Percentiles rank a stretch among this genome's conserved stretches.
Conservation (phyloP, 2,113 vertebrate genomes). For the Limanda limanda region DNA sequence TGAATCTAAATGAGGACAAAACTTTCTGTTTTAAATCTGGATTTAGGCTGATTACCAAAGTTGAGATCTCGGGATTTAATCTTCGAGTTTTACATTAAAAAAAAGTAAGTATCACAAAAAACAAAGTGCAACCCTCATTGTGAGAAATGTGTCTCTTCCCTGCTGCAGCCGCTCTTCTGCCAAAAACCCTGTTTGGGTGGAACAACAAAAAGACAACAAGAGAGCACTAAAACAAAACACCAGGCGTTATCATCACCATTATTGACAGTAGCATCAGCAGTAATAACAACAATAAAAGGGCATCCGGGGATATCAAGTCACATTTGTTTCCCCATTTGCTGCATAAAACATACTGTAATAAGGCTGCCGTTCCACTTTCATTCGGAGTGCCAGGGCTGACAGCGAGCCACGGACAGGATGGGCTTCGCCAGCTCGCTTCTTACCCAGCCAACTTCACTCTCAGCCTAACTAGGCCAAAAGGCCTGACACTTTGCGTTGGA, state of each 20-base stretch:
- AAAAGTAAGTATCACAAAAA: slow-evolving; percentile 45
- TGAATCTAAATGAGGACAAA: slow-evolving; percentile 24
- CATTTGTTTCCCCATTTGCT: slow-evolving; percentile 70
- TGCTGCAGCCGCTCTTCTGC: slow-evolving; percentile 50
- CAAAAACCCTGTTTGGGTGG: slow-evolving; percentile 55
- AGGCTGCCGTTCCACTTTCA: slow-evolving; percentile 75
- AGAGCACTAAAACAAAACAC: slow-evolving; percentile 61
- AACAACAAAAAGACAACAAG: slow-evolving; percentile 59
- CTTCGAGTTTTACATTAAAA: slow-evolving; percentile 45
- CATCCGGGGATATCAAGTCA: slow-evolving; percentile 74
- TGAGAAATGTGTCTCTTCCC: slow-evolving; percentile 47
- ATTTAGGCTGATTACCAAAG: slow-evolving; percentile 44
- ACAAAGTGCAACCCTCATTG: slow-evolving; percentile 42
- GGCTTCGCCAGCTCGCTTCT: slow-evolving; percentile 79
- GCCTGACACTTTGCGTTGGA: slow-evolving; percentile 75
- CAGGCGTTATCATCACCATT: slow-evolving; percentile 68
- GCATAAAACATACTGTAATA: slow-evolving; percentile 70
- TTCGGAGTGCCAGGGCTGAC: slow-evolving; percentile 71
- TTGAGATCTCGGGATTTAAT: slow-evolving; percentile 50
- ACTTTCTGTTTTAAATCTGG: slow-evolving; percentile 32
- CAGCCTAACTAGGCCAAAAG: slow-evolving; percentile 79
- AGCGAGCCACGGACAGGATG: slow-evolving; percentile 63
- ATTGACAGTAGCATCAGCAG: slow-evolving; percentile 70
- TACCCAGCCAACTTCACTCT: slow-evolving; percentile 68
- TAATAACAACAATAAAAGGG: slow-evolving; percentile 73